These are phyloP conservation scores for Chamaetylas fuelleborni DNA, from an alignment of 2,113 vertebrate species.

Conservation along the genomic window DNA sequence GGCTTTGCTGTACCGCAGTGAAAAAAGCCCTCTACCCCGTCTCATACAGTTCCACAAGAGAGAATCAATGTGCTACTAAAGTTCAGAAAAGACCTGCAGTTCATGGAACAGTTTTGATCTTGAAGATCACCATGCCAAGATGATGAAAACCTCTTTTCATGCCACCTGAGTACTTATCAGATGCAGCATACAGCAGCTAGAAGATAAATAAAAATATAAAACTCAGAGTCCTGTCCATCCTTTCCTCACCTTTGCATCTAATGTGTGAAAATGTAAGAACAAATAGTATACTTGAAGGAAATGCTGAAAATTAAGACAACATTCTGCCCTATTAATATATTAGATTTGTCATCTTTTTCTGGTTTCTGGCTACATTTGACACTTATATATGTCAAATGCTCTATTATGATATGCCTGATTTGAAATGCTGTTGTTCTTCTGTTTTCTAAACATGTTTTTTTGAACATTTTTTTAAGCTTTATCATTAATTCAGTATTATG, in stretches of 20 bases:
- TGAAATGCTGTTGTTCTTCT: background rate
- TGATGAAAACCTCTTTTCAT: background rate
- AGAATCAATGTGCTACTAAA: background rate
- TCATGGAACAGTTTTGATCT: background rate
- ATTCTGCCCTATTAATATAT: background rate
- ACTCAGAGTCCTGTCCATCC: background rate
- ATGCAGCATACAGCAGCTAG: background rate
- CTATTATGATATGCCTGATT: background rate
- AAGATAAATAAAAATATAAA: too few species aligned
- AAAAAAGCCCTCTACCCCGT: background rate
- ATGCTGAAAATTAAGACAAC: background rate
- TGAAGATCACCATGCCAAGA: background rate
- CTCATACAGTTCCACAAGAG: background rate
- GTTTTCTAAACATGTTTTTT: background rate
- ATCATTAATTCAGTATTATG: background rate
- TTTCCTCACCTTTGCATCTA: background rate
- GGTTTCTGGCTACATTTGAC: background rate
- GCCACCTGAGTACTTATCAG: background rate
- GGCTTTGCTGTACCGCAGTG: background rate
- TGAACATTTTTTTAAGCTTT: background rate
- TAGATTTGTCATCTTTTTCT: background rate
- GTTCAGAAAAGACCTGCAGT: background rate
- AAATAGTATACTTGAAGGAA: background rate
- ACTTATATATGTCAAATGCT: background rate
- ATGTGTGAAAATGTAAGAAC: background rate